These are phyloP conservation scores for Drosophila paramelanica DNA, from an alignment of 2,888 invertebrate genomes.

Conservation along the genomic window DNA sequence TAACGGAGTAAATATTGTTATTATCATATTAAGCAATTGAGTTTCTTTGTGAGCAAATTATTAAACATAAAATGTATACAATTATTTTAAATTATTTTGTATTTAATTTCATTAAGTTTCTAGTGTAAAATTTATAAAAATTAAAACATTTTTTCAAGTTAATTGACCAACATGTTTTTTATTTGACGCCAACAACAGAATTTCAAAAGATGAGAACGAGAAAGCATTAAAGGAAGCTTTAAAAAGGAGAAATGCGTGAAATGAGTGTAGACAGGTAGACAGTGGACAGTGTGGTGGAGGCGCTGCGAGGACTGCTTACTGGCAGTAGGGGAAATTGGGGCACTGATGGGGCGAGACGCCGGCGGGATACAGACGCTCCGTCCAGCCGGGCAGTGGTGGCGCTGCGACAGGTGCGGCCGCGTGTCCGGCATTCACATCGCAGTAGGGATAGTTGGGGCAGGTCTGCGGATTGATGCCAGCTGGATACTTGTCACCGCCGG, in stretches of 20 bases:
- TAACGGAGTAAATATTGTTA: neutral
- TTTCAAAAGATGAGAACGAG: slow-evolving; percentile 70
- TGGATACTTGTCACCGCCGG: slow-evolving; percentile 85
- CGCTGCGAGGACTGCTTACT: slow-evolving; percentile 62
- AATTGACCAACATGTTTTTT: slow-evolving; percentile 72
- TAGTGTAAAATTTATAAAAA: neutral
- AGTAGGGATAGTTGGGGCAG: slow-evolving; percentile 87
- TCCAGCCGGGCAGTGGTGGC: slow-evolving; percentile 85
- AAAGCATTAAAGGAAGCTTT: slow-evolving; percentile 50
- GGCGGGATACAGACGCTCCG: slow-evolving; percentile 85
- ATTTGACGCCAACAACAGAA: slow-evolving; percentile 79
- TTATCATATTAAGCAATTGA: neutral
- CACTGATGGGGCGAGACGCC: slow-evolving; percentile 85
- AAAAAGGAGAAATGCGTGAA: slow-evolving; percentile 33
- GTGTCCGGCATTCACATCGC: slow-evolving; percentile 84
- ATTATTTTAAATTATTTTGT: no score
- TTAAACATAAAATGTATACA: neutral
- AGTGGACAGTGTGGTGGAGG: slow-evolving; percentile 16
- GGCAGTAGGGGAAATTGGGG: slow-evolving; percentile 86
- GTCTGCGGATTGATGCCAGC: slow-evolving; percentile 85
- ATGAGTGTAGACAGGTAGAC: slow-evolving; percentile 32
- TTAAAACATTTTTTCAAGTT: neutral
- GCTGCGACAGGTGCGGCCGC: slow-evolving; percentile 81
- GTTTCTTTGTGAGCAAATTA: neutral
- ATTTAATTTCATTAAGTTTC: no score